A percentile compares a stretch with the other conserved stretches of the same genome.
Evolutionary conservation across 2,888 invertebrate species (phyloP).

Genomic region (Macrophya alboannulata): DNA sequence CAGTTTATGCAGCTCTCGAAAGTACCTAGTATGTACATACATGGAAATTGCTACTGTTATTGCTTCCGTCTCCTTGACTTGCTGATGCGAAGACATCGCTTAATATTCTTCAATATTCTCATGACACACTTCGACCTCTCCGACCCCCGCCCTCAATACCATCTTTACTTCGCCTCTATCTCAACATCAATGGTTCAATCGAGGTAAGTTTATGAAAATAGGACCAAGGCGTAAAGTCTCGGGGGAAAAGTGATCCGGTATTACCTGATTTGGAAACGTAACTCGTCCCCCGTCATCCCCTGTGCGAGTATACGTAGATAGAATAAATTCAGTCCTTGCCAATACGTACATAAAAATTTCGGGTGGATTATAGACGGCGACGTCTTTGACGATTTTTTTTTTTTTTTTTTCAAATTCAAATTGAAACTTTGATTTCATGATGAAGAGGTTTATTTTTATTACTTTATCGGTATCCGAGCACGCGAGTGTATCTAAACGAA

Average conservation of each 20-base stretch:
- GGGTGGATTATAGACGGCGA: neutral
- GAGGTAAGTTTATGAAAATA: slow-evolving; percentile 30
- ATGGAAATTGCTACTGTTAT: slow-evolving; percentile 29
- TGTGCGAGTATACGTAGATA: neutral
- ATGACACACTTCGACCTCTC: slow-evolving; percentile 4
- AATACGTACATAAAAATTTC: neutral
- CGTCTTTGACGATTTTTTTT: neutral
- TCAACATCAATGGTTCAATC: neutral
- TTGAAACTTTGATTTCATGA: neutral
- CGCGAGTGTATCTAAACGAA: neutral
- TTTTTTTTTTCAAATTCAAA: neutral
- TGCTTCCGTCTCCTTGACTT: slow-evolving; percentile 19
- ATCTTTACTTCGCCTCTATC: neutral
- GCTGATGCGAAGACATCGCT: slow-evolving; percentile 34
- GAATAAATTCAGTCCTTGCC: neutral
- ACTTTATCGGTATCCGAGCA: neutral
- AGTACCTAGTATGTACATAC: neutral
- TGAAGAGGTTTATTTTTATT: neutral
- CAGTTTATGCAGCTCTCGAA: neutral
- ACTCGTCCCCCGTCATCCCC: neutral
- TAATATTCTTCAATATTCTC: slow-evolving; percentile 47
- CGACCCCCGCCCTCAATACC: neutral
- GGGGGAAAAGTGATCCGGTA: neutral
- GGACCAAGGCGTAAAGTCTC: neutral
- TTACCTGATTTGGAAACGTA: neutral